Evolutionary conservation across 2,797 vertebrate species (phyloP), one percentile per base, ranked within the genome.

Genomic region (Gymnothorax reevesii): DNA sequence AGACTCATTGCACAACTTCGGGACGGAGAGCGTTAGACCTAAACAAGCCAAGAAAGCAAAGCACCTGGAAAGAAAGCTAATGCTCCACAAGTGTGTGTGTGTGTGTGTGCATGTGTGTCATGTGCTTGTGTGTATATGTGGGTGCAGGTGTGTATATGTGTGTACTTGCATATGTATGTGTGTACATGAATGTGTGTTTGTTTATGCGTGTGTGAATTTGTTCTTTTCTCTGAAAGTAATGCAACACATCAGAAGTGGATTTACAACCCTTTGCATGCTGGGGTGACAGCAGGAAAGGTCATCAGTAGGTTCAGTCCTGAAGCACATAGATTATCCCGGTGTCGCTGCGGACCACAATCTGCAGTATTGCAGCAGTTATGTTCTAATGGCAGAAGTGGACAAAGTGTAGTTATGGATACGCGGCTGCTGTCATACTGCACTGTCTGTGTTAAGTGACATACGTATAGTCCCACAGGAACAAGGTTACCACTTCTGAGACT

Each of bases 11-110:
- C 62, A n/a, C 62, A 66, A n/a, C 33, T 42, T 42, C 20, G 62
- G 22, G 62, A n/a, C 62, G n/a, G 20, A 66, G 62, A 7, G 20
- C 22, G n/a, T 66, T 66, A n/a, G 62, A n/a, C 20, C 1, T n/a
- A n/a, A 25, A n/a, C 62, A 66, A 66, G 62, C 62, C 22, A 66
- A 66, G 22, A 20, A 66, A 2, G 33, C 33, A 42, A 42, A 42
- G 33, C 33, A 42, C 33, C 33, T 42, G 2, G 33, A 42, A 42
- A 42, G 33, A 42, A 42, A n/a, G n/a, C 73, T 20, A 52, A 3
- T 15, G 33, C 42, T 52, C 42, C 2, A 15, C 88, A 77, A 90
- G 89, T 91, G 88, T 88, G 90, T 91, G 90, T 90, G 88, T 92
- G 89, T 90, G 60, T 90, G 87, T 89, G 90, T 8, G 22, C 42